Evolutionary conservation across 1,140 invertebrate species (phyloP), one percentile per base, ranked within the genome.

Genomic region (Gonatopus flavifemur): DNA sequence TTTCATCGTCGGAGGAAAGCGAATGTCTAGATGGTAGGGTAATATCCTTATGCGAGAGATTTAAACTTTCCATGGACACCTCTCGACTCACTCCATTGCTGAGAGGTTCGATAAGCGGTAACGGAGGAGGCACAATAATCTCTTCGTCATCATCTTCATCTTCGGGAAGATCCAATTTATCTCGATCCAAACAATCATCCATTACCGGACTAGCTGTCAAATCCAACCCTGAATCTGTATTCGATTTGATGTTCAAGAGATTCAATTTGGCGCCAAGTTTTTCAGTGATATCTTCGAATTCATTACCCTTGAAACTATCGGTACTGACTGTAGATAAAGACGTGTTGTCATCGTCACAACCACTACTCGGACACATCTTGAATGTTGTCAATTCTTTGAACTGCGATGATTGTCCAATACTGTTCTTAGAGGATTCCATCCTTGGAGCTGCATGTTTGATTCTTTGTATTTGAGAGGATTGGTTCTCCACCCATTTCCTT

Each of bases 401-500:
- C 20, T 76, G 74, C 28, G 62, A 60, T 43, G 64, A 52, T 46
- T 61, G 68, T 48, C 45, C 61, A n/a, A n/a, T n/a, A 37, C 65
- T 77, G 70, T 52, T 74, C 59, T 72, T 78, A 72, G 38, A 77
- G 64, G 35, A 73, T 69, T 82, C 76, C 70, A 80, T 64, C 78
- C 67, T 69, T 3, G 65, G 43, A 1, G 54, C 24, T 1, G 49
- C 44, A 32, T 76, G 69, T 19, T 76, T 75, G 4, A 54, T 65
- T 21, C 66, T 53, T 39, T 77, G 85, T 40, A 91, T 88, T 74
- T 91, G 89, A 7, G 85, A 84, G 1, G 88, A 89, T 78, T 94
- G 92, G 67, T 93, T 92, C 77, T 94, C 92, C 0, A 95, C 91
- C 93, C 93, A 96, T 71, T 92, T 89, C 32, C 90, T 82, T 22